These are phyloP conservation scores for Rissa tridactyla DNA, from an alignment of 2,113 vertebrate genomes.

Conservation along the genomic window DNA sequence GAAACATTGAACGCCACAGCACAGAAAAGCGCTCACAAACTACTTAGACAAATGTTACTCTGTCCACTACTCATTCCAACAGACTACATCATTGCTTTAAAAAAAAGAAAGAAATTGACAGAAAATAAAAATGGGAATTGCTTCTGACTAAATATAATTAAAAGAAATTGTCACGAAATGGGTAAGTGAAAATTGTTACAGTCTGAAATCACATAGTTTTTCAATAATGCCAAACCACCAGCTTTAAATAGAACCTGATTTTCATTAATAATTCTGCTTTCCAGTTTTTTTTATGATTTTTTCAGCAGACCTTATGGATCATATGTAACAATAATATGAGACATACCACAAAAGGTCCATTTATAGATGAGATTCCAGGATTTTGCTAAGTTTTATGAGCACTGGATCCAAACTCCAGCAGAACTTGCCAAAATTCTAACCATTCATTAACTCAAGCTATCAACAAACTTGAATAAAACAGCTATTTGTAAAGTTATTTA, in stretches of 20 bases:
- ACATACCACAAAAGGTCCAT: background rate
- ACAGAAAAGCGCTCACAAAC: background rate
- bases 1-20: background rate
- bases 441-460: constrained; percentile 69
- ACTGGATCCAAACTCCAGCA: constrained; percentile 46
- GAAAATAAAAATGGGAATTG: constrained; percentile 30
- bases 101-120: background rate
- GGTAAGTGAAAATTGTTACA: constrained; percentile 30
- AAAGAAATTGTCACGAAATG: constrained; percentile 28
- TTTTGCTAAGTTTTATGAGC: constrained; percentile 46
- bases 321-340: constrained; percentile 8
- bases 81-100: background rate
- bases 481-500: constrained; percentile 44
- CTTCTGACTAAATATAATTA: constrained; percentile 50
- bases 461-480: constrained; percentile 61
- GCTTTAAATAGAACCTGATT: constrained; percentile 48
- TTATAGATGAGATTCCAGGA: constrained; percentile 45
- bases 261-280: constrained; percentile 49
- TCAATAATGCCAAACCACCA: constrained; percentile 46
- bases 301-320: constrained; percentile 4
- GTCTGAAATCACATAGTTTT: constrained; percentile 40
- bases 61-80: background rate
- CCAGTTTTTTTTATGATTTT: constrained; percentile 31
- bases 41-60: background rate
- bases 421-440: constrained; percentile 59